Conservation (phyloP, 2,888 invertebrate genomes). For the Andrena praecox region DNA sequence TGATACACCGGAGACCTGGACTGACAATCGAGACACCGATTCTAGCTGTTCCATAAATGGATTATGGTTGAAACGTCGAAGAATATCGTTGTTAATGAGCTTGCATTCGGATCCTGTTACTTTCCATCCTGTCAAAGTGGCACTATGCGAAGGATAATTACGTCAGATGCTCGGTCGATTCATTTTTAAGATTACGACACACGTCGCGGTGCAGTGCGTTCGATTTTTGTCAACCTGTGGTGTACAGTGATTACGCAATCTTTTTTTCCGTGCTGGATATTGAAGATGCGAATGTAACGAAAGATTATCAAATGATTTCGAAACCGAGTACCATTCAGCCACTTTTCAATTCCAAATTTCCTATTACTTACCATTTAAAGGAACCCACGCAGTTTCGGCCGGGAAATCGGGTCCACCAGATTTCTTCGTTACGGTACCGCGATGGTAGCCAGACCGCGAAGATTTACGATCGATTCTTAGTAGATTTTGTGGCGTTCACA, state of each 20-base stretch:
- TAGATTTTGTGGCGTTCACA: slow-evolving; percentile 59
- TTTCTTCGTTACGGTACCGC: slow-evolving; percentile 40
- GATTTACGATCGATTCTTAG: slow-evolving; percentile 72
- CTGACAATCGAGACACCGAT: neutral
- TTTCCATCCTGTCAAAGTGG: too few relatives aligned
- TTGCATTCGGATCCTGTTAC: neutral
- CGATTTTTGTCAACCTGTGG: too few relatives aligned
- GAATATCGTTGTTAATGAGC: neutral
- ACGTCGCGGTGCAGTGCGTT: too few relatives aligned
- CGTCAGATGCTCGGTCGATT: too few relatives aligned
- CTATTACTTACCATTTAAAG: neutral
- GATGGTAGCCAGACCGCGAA: slow-evolving; percentile 7
- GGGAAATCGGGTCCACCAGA: slow-evolving; percentile 29
- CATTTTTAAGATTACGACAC: too few relatives aligned
- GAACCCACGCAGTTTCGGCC: neutral
- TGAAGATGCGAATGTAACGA: too few relatives aligned
- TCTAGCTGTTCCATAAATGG: slow-evolving; percentile 17
- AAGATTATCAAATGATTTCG: too few relatives aligned
- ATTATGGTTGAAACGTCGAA: slow-evolving; percentile 19
- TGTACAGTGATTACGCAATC: too few relatives aligned
- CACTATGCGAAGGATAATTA: too few relatives aligned
- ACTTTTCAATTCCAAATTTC: neutral
- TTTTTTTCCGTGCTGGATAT: too few relatives aligned
- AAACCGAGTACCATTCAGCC: neutral
- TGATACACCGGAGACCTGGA: slow-evolving; percentile 3